Evolutionary conservation across 2,888 invertebrate species (phyloP).

Genomic region (Ctenicera cuprea): DNA sequence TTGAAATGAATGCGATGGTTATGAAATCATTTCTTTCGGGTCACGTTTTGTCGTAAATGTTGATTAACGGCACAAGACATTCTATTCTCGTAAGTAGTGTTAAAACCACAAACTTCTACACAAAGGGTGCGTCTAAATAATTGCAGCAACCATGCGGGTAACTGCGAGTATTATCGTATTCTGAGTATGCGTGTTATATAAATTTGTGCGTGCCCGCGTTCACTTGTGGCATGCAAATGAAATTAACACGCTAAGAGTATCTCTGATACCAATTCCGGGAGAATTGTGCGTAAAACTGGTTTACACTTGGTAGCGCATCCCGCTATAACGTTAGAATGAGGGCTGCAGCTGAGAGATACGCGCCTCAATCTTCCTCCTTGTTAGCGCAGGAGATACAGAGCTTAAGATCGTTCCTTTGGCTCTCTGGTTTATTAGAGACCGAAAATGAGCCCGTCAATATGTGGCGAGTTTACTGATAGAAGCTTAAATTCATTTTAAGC

Average conservation of each 20-base stretch:
- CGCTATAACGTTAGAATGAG: slow-evolving; percentile 49
- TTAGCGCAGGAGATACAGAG: slow-evolving; percentile 47
- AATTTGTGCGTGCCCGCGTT: slow-evolving; percentile 48
- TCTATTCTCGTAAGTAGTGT: slow-evolving; percentile 25
- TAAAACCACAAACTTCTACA: slow-evolving; percentile 38
- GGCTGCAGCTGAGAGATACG: slow-evolving; percentile 52
- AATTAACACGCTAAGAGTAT: slow-evolving; percentile 55
- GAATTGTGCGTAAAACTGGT: slow-evolving; percentile 62
- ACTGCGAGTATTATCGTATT: slow-evolving; percentile 41
- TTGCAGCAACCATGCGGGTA: slow-evolving; percentile 49
- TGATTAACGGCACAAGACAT: not conserved
- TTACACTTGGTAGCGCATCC: slow-evolving; percentile 59
- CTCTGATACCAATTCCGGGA: slow-evolving; percentile 58
- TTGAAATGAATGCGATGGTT: not conserved
- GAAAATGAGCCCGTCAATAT: slow-evolving; percentile 45
- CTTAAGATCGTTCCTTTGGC: slow-evolving; percentile 45
- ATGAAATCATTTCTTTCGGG: not conserved
- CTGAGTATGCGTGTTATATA: slow-evolving; percentile 45
- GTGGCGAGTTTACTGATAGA: slow-evolving; percentile 35
- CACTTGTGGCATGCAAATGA: slow-evolving; percentile 52
- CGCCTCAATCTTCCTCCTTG: slow-evolving; percentile 51
- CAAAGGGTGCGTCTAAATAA: slow-evolving; percentile 35
- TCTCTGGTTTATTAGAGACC: slow-evolving; percentile 38
- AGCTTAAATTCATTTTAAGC: slow-evolving; percentile 32
- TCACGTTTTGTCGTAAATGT: too few species aligned